Evolutionary conservation across 2,888 invertebrate species (phyloP), one percentile per base, ranked within the genome.

Genomic region (Melieria picta): DNA sequence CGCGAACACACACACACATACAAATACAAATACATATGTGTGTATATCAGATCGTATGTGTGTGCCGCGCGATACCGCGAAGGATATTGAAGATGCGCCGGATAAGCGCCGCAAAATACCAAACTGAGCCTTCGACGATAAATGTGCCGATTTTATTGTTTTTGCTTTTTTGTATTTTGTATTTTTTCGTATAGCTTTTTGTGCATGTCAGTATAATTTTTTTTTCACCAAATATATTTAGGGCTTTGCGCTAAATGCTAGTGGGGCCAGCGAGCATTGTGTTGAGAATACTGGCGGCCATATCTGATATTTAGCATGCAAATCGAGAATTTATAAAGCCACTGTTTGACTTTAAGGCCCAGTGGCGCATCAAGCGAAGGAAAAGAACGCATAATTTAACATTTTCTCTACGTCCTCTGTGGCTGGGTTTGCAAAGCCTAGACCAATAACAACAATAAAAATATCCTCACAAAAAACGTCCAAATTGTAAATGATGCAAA

Each of bases 121-220:
- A 30, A 30, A 30, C 30, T 69, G 61, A 71, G 65, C 64, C 45
- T 30, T 30, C 30, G 9, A 42, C 64, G 70, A 73, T 71, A 71
- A 68, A 71, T 69, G 63, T 55, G 47, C 55, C 45, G 63, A 57
- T 71, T 70, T 71, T 66, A 57, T 73, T 68, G 65, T 45, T 56
- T 56, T 65, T 13, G 58, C 50, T 47, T 48, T 11, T 16, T 13
- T 47, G 13, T 13, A 1, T 47, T 42, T 42, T 50, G 30, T 63
- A 47, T 0, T 1, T 11, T 42, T n/a, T 3, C 9, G 1, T 16
- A 50, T 1, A n/a, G 11, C 13, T 11, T 30, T 11, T 11, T 63
- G 30, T 13, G 45, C 45, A 9, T 5, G 47, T 10, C 7, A 4
- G 46, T 5, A 7, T 47, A 30, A 30, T 30, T 30, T 30, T 30